These are phyloP conservation scores for Dasyornis broadbenti DNA, from an alignment of 2,113 vertebrate genomes.

Conservation along the genomic window DNA sequence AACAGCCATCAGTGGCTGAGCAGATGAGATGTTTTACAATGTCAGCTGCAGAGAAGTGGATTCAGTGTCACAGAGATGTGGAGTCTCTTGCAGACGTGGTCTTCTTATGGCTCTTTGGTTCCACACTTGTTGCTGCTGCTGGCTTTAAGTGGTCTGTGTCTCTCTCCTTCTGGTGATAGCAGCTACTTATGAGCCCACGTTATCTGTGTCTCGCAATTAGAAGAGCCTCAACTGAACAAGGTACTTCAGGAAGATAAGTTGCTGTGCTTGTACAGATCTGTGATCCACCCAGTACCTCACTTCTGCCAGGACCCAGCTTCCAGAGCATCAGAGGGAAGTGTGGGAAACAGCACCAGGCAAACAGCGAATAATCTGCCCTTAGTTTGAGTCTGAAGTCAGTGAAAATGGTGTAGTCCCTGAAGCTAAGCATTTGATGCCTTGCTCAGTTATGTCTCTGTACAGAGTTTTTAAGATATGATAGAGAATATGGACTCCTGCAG, in stretches of 20 bases:
- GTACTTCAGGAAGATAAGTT: not conserved
- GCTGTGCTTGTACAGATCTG: not conserved
- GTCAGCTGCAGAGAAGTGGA: not conserved
- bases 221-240: not conserved
- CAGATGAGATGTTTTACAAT: not conserved
- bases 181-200: not conserved
- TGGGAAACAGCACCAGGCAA: not conserved
- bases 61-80: not conserved
- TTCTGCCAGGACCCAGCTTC: not conserved
- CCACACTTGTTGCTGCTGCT: not conserved
- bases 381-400: not conserved
- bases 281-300: not conserved
- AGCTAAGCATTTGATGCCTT: not conserved
- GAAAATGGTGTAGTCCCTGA: not conserved
- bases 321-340: not conserved
- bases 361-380: not conserved
- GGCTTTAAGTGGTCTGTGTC: not conserved
- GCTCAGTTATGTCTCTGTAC: not conserved
- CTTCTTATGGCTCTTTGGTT: not conserved
- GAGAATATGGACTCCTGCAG: not conserved
- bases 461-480: not conserved
- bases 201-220: not conserved
- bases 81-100: not conserved
- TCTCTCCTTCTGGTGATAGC: not conserved
- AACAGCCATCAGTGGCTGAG: not conserved